phyloP scores from a whole-genome alignment of 2,797 vertebrate genomes.

The Stomatorhinus walkeri region DNA sequence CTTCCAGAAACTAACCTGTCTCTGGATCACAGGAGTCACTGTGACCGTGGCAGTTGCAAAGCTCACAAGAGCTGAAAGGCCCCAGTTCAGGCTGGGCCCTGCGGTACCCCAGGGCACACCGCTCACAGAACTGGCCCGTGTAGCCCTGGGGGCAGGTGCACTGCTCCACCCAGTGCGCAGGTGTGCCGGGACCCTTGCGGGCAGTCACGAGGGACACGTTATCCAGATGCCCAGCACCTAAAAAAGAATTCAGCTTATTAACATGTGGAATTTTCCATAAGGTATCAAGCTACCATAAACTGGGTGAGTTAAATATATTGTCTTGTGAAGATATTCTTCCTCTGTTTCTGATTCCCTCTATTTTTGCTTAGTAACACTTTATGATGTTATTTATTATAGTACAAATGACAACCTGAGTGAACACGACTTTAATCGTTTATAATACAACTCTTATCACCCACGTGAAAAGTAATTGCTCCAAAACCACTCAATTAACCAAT shows the following conservation, averaged over 20 bases:
- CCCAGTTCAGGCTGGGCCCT: constrained; percentile 66
- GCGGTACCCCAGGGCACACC: constrained; percentile 76
- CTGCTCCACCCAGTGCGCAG: constrained; percentile 82
- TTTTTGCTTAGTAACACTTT: not conserved
- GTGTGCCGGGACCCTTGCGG: constrained; percentile 58
- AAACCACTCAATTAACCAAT: not conserved
- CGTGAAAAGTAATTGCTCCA: not conserved
- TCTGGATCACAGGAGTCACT: constrained; percentile 76
- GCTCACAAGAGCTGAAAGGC: constrained; percentile 81
- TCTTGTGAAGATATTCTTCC: not conserved
- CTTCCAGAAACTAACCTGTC: constrained; percentile 58
- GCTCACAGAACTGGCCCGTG: constrained; percentile 85
- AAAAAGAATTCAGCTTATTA: not conserved
- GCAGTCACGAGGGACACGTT: constrained; percentile 76
- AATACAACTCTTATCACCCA: not conserved
- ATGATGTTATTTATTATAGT: not conserved
- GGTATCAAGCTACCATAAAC: not conserved
- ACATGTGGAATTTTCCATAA: not conserved
- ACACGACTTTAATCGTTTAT: not conserved
- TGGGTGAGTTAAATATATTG: not conserved
- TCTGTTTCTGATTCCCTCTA: not conserved
- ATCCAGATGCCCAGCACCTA: constrained; percentile 85
- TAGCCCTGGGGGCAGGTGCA: constrained; percentile 86
- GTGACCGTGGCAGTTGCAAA: constrained; percentile 81
- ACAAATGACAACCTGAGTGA: not conserved